These are phyloP conservation scores for Grallaria varia DNA, from an alignment of 2,113 vertebrate genomes.

Conservation along the genomic window DNA sequence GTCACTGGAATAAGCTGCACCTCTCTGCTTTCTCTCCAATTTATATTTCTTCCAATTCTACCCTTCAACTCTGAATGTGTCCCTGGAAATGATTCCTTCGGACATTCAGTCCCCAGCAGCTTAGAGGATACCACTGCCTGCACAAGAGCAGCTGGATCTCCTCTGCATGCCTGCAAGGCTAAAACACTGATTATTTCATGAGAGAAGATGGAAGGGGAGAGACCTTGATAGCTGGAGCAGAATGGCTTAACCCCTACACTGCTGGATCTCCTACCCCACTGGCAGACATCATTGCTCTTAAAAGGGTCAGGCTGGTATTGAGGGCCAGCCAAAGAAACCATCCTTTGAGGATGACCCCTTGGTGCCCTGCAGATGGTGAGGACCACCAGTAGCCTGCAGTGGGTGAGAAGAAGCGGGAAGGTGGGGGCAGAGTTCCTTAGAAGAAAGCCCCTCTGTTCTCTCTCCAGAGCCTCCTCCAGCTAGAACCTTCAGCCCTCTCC, in stretches of 20 bases:
- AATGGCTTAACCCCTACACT: background rate
- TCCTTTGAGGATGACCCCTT: background rate
- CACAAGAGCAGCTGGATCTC: slow-evolving; percentile 15
- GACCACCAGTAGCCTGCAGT: background rate
- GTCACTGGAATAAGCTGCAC: background rate
- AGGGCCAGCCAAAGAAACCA: background rate
- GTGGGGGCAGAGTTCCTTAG: background rate
- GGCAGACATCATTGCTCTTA: background rate
- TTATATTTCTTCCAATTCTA: background rate
- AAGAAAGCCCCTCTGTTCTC: background rate
- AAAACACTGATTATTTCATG: background rate
- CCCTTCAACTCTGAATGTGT: background rate
- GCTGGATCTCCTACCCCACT: background rate
- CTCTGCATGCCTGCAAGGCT: slow-evolving; percentile 15
- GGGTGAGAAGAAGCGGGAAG: background rate
- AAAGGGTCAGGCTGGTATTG: background rate
- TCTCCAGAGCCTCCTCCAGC: background rate
- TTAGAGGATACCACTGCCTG: background rate
- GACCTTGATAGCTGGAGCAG: background rate
- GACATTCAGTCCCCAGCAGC: background rate
- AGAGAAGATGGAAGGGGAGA: background rate
- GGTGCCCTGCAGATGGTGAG: background rate
- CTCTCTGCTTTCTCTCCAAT: background rate
- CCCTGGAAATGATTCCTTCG: slow-evolving; percentile 20
- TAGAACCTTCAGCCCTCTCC: background rate